Percentiles rank a stretch among this genome's conserved stretches.
These are phyloP conservation scores for Penaeus vannamei DNA, from an alignment of 1,140 invertebrate genomes.

Conservation along the genomic window DNA sequence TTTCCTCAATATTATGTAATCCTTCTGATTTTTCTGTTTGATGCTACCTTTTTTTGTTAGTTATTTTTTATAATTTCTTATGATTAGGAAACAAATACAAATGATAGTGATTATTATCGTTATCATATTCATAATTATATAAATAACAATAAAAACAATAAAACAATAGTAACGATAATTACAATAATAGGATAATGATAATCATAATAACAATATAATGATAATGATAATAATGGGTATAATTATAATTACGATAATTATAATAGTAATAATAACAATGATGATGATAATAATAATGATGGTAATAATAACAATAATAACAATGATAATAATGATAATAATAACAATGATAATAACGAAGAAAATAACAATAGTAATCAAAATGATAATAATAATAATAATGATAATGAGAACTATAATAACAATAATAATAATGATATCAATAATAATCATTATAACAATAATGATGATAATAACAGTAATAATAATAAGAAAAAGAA, in stretches of 20 bases:
- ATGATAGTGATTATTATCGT: background rate
- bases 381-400: background rate
- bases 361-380: background rate
- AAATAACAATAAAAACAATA: background rate
- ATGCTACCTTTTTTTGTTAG: no score
- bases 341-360: background rate
- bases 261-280: background rate
- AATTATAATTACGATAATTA: background rate
- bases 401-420: background rate
- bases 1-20: no score
- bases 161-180: background rate
- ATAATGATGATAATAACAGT: background rate
- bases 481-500: slow-evolving; percentile 5
- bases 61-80: background rate
- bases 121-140: background rate
- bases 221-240: background rate
- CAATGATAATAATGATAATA: background rate
- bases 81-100: background rate
- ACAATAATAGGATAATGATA: background rate
- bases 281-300: background rate
- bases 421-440: background rate
- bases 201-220: background rate
- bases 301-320: background rate
- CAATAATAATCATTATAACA: background rate
- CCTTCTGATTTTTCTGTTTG: no score